Evolutionary conservation across 2,797 vertebrate genomes (phyloP), one percentile per base, ranked within the genome.

Genomic region (Gymnoscopelus microlampas): DNA sequence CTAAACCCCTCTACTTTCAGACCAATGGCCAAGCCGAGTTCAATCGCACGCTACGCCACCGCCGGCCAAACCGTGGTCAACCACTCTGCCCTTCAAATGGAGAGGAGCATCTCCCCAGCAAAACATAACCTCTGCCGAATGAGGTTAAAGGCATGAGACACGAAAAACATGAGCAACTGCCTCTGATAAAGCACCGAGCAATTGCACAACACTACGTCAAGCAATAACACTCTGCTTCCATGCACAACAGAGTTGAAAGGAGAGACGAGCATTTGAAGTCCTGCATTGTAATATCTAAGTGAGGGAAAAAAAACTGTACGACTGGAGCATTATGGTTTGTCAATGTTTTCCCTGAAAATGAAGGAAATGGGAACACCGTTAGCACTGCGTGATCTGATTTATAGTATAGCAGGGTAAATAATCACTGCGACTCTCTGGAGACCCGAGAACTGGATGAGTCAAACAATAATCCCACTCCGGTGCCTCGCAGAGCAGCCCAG

Each of bases 1-100:
- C 84, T 90, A 78, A 82, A 89, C 87, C 87, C 78, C 82, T 91
- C 54, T 79, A 88, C 81, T 82, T 77, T 90, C 79, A 81, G 80
- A 85, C 81, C 81, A 58, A 63, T 70, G 47, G 87, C 90, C 91
- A 91, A 91, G 81, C 76, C 68, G 81, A 80, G 90, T 90, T 90
- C 85, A 81, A 76, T 80, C 85, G 88, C 91, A 92, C 71, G 87
- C 88, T 90, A 90, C 86, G 84, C 88, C 88, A 84, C 82, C 80
- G 83, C 77, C 81, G 69, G 84, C 90, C 86, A 88, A 89, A 84
- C 82, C 80, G 83, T 72, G 83, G 89, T 92, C 80, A 83, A 92
- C 90, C 87, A 59, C 87, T 68, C 66, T 78, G 87, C 86, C 90
- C 89, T 91, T 86, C 82, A 86, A 83, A 88, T 51, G 68, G 83